These are phyloP conservation scores for Erannis defoliaria DNA, from an alignment of 2,888 invertebrate species.

Conservation along the genomic window DNA sequence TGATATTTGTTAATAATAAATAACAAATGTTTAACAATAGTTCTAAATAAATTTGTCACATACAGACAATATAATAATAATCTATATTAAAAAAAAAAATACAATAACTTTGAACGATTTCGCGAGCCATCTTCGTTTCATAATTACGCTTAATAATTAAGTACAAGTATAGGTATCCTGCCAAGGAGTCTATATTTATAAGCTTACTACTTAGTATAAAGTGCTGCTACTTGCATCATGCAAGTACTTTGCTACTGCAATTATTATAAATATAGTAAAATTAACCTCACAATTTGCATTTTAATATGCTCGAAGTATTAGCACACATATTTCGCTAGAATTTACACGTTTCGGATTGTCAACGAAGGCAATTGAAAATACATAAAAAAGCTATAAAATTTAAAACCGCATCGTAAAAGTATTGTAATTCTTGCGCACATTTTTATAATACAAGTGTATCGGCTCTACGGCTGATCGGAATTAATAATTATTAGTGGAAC, in stretches of 20 bases:
- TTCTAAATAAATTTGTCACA: conserved; percentile 9
- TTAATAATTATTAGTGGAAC: conserved; percentile 57
- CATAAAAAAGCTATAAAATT: conserved; percentile 79
- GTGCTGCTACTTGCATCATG: conserved; percentile 16
- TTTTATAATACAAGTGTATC: conserved; percentile 57
- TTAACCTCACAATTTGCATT: conserved; percentile 71
- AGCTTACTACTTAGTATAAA: conserved; percentile 2
- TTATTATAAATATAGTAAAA: conserved; percentile 41
- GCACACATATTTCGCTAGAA: conserved; percentile 79
- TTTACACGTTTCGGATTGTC: conserved; percentile 79
- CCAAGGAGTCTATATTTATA: neutral
- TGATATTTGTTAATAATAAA: conserved; percentile 5
- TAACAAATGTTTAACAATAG: conserved; percentile 7
- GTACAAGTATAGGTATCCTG: neutral
- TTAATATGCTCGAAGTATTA: conserved; percentile 71
- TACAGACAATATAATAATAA: no score
- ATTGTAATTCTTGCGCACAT: conserved; percentile 72
- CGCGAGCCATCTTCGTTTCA: neutral
- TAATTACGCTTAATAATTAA: neutral
- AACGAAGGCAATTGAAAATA: conserved; percentile 77
- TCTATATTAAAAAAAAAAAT: no score
- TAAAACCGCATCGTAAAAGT: conserved; percentile 76
- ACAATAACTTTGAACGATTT: neutral
- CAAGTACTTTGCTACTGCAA: conserved; percentile 20
- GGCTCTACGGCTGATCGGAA: conserved; percentile 39